Conservation (phyloP, 2,113 vertebrate genomes). For the Ceyx margarethae region DNA sequence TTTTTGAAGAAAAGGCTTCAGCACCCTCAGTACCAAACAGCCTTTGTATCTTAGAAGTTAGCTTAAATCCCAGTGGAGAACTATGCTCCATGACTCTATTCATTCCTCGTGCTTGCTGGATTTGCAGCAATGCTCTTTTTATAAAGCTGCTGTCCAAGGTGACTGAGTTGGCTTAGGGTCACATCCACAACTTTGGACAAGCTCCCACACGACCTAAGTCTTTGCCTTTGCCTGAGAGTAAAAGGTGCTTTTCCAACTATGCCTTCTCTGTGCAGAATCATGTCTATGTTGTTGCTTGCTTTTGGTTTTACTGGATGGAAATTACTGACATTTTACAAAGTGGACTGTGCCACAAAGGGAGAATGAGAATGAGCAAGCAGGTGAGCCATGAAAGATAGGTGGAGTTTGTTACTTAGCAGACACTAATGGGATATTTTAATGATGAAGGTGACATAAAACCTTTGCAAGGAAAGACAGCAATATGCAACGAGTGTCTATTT, state of each 20-base stretch:
- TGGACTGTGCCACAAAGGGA: background rate
- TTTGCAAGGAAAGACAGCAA: background rate
- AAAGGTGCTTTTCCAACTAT: background rate
- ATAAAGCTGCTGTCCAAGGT: background rate
- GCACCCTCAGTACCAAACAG: background rate
- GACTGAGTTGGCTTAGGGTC: background rate
- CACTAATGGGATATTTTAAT: background rate
- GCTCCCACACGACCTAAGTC: background rate
- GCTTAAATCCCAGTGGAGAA: background rate
- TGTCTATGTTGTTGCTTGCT: background rate
- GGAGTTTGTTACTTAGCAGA: background rate
- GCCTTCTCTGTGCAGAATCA: background rate
- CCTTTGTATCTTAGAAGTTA: background rate
- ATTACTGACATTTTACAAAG: background rate
- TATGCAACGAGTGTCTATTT: constrained; percentile 47
- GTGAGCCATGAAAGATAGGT: background rate
- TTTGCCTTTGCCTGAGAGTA: background rate
- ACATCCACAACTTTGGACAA: background rate
- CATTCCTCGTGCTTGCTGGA: background rate
- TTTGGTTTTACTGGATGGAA: background rate
- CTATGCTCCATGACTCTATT: background rate
- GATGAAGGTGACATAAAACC: background rate
- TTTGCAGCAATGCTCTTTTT: background rate
- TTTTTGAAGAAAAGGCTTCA: background rate
- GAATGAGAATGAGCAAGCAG: background rate